Evolutionary conservation across 2,888 invertebrate species (phyloP).

Genomic region (Himalopsyche tibetana): DNA sequence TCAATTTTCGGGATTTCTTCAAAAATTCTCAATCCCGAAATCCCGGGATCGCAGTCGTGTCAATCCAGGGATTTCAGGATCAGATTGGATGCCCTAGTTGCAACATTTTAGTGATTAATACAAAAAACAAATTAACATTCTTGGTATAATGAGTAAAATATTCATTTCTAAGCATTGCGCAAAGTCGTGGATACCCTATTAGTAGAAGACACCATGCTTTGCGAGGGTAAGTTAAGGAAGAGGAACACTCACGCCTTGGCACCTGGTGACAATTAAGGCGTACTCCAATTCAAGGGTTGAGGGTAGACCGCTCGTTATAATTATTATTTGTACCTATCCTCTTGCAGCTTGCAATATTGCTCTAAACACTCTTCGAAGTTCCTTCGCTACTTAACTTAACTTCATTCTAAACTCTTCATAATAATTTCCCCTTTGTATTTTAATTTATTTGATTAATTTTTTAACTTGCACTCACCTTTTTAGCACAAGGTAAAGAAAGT

Average conservation of each 20-base stretch:
- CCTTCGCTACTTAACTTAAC: neutral
- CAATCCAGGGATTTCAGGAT: no score
- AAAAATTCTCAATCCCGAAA: no score
- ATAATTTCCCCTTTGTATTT: neutral
- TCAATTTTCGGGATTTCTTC: no score
- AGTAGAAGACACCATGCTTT: neutral
- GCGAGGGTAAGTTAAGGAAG: conserved; percentile 14
- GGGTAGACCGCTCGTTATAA: conserved; percentile 39
- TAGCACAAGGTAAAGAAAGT: no score
- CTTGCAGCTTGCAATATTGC: conserved; percentile 26
- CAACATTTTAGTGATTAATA: no score
- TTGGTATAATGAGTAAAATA: no score
- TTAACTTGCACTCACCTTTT: neutral
- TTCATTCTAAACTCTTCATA: neutral
- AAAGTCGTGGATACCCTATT: neutral
- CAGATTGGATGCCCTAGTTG: no score
- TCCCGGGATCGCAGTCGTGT: no score
- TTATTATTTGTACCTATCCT: conserved; percentile 18
- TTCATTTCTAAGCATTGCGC: no score
- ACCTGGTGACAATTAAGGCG: conserved; percentile 61
- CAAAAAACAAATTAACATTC: no score
- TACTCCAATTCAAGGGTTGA: conserved; percentile 39
- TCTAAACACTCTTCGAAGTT: conserved; percentile 8
- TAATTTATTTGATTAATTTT: neutral
- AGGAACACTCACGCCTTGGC: conserved; percentile 58